phyloP scores from a whole-genome alignment of 2,113 vertebrate species.

The Chamaea fasciata region DNA sequence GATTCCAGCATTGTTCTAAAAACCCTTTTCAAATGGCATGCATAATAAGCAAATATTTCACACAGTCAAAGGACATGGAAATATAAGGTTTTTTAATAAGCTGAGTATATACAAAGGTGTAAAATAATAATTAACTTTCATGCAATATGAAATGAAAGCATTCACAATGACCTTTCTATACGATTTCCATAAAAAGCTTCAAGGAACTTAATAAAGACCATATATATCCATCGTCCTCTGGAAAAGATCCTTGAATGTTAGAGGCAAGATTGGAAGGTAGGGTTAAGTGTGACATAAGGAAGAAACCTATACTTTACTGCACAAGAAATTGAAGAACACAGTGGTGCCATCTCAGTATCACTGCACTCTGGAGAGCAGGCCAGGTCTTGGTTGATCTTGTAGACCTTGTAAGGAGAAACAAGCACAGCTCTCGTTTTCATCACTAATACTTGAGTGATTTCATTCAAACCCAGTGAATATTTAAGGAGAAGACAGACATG shows the following conservation, averaged over 20 bases:
- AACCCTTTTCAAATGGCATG: neutral
- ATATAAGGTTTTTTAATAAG: neutral
- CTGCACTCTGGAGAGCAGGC: neutral
- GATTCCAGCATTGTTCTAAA: neutral
- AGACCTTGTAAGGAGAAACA: neutral
- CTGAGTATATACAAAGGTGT: neutral
- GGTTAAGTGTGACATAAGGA: neutral
- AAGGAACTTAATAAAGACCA: neutral
- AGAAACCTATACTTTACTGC: neutral
- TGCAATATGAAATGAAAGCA: neutral
- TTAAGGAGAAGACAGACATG: neutral
- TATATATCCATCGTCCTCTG: neutral
- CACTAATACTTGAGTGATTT: neutral
- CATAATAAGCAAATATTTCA: neutral
- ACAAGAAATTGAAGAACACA: neutral
- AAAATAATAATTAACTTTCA: neutral
- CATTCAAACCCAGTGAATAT: neutral
- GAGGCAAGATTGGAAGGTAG: neutral
- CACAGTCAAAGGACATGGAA: neutral
- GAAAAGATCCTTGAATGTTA: neutral
- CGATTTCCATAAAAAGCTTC: neutral
- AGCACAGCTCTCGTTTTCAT: neutral
- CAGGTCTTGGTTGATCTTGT: neutral
- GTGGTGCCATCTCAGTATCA: neutral
- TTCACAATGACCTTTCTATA: neutral